Conservation (phyloP, 2,888 invertebrate species). For the Anoncus sp. region DNA sequence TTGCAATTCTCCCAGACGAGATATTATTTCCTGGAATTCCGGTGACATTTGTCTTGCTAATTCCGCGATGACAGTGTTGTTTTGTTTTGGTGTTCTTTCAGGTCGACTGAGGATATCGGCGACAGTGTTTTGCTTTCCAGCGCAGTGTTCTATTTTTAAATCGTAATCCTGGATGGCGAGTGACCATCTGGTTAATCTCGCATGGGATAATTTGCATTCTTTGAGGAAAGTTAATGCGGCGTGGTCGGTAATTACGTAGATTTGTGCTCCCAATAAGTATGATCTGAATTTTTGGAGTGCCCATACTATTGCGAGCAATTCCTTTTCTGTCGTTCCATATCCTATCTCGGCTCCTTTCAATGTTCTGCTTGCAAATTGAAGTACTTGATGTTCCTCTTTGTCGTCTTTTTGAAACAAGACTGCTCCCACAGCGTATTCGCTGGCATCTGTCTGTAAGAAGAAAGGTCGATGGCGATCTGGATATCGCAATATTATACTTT, state of each 20-base stretch:
- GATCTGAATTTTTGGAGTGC: slow-evolving; percentile 24
- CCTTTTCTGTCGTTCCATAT: slow-evolving; percentile 44
- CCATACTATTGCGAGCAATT: slow-evolving; percentile 32
- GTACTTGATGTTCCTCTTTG: slow-evolving; percentile 34
- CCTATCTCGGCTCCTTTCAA: slow-evolving; percentile 22
- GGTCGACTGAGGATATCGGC: slow-evolving; percentile 6
- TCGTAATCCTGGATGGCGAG: slow-evolving; percentile 42
- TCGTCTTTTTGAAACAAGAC: slow-evolving; percentile 43
- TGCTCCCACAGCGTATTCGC: slow-evolving; percentile 51
- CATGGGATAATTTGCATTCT: slow-evolving; percentile 2
- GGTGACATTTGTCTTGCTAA: not conserved
- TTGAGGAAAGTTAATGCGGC: slow-evolving; percentile 31
- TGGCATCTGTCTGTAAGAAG: slow-evolving; percentile 59
- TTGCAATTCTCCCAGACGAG: not conserved
- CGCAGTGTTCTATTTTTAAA: slow-evolving; percentile 18
- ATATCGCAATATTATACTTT: not conserved
- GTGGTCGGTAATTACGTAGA: slow-evolving; percentile 42
- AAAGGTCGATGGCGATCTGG: slow-evolving; percentile 46
- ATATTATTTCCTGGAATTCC: not conserved
- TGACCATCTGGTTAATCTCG: slow-evolving; percentile 23
- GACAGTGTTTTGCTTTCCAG: slow-evolving; percentile 24
- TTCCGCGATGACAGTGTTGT: not conserved
- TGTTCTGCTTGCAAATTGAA: slow-evolving; percentile 67
- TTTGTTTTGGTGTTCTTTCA: not conserved
- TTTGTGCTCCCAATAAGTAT: slow-evolving; percentile 21